Evolutionary conservation across 1,140 invertebrate species (phyloP), one percentile per base, ranked within the genome.

Genomic region (Bombus polaris): DNA sequence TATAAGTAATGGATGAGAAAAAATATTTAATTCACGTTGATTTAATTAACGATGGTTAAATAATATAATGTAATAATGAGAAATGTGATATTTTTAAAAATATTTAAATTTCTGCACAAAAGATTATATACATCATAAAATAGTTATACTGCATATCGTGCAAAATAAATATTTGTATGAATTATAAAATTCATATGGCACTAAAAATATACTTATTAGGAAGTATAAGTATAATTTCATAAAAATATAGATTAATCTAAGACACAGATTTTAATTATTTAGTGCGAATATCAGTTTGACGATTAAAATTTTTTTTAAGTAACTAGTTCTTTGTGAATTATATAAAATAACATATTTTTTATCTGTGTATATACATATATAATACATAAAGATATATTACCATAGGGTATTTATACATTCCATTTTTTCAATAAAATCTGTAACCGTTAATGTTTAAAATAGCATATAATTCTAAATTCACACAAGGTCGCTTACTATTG

Each of bases 21-120:
- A 59, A 72, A 35, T 73, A 73, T 81, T 82, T 65, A 37, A 28
- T 65, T 82, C 25, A 73, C 12, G 35, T n/a, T 75, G 8, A 65
- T 47, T 82, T n/a, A 65, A 74, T 82, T 37, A 81, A 12, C 15
- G 1, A 39, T 71, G n/a, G 0, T 73, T 74, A 74, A 35, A 4
- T 44, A 68, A 57, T 8, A 10, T 42, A 68, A 66, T n/a, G 66
- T n/a, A 42, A 37, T 39, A 35, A 62, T 59, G 37, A 59, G 8
- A 28, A 22, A 71, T 72, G 77, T 85, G 77, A 85, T 80, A 84
- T 57, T 71, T 78, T 78, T 1, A 76, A 42, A 53, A 78, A 78
- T 39, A 72, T 72, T 85, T 62, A 62, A 73, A 73, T 71, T 28
- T 28, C 35, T 80, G 76, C 83, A 80, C 83, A 85, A 85, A 80